Evolutionary conservation across 2,113 vertebrate species (phyloP), one percentile per base, ranked within the genome.

Genomic region (Sturnus vulgaris): DNA sequence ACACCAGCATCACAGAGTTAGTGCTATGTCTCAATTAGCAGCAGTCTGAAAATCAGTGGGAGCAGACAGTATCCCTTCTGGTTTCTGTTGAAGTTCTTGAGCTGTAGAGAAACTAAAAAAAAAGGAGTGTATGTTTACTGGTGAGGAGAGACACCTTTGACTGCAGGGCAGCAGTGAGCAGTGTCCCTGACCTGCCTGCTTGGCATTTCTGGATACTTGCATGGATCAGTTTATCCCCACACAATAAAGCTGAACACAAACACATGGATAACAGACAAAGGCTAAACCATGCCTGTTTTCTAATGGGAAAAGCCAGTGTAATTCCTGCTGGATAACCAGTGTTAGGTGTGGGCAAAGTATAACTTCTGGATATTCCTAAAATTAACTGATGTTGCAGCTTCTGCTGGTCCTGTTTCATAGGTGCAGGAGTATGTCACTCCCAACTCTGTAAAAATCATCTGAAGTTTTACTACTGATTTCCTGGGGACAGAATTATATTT

Each of bases 1-100:
- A 86, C 40, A 90, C 56, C 80, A 93, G 46, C 69, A 59, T 53
- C 63, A 86, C 46, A 69, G 92, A 87, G 70, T 47, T 47, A 64
- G 28, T 59, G 66, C 73, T 90, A 85, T 70, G 59, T 90, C 93
- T 96, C 95, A 96, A 89, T 96, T 94, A 95, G 68, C 39, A 95
- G 65, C 22, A 12, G 42, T 66, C 25, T 80, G 84, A 89, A 95
- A 94, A 88, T 79, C 87, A 64, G 66, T 76, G 40, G 40, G 77
- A 91, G 88, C 33, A 93, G 39, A 46, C 55, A 84, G 44, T 16
- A 61, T 59, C 84, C 86, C 55, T 94, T 47, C 44, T 56, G 33
- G 37, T 66, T 82, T 75, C 56, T 89, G 31, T 31, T 81, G 88
- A 40, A 46, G 24, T 72, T 87, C 79, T 92, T 92, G 70, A 85